Evolutionary conservation across 2,113 vertebrate species (phyloP).

Genomic region (Menura novaehollandiae): DNA sequence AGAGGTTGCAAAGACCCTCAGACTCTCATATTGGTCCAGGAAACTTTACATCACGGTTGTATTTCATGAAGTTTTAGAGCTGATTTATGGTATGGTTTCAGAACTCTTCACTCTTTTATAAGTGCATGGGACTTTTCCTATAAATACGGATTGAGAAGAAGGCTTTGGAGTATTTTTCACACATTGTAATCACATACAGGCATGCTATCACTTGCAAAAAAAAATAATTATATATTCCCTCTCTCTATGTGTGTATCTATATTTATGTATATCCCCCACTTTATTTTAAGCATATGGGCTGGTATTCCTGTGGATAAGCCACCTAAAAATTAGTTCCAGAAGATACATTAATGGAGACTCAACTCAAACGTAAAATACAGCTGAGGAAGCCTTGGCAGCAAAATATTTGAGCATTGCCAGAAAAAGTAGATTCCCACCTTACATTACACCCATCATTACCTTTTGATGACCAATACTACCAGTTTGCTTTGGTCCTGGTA

Average conservation of each 20-base stretch:
- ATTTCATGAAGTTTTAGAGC: neutral
- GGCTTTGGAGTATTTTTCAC: constrained; percentile 2
- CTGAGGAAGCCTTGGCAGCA: constrained; percentile 38
- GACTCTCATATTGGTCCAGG: neutral
- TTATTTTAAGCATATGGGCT: constrained; percentile 49
- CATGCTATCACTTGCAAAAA: neutral
- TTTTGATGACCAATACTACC: neutral
- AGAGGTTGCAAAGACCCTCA: neutral
- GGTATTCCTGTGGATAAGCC: constrained; percentile 48
- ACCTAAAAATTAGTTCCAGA: constrained; percentile 57
- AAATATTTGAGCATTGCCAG: neutral
- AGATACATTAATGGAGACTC: constrained; percentile 22
- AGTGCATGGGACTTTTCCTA: neutral
- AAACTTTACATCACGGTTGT: neutral
- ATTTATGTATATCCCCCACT: neutral
- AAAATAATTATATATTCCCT: neutral
- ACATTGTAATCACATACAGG: neutral
- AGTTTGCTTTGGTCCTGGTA: neutral
- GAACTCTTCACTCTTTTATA: neutral
- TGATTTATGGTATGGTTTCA: neutral
- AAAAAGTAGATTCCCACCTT: neutral
- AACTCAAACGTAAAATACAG: neutral
- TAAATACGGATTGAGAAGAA: neutral
- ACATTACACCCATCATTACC: neutral
- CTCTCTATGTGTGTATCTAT: neutral